A percentile compares a stretch with the other conserved stretches of the same genome.
Evolutionary conservation across 1,140 invertebrate genomes (phyloP).

Genomic region (Macrobrachium nipponense): DNA sequence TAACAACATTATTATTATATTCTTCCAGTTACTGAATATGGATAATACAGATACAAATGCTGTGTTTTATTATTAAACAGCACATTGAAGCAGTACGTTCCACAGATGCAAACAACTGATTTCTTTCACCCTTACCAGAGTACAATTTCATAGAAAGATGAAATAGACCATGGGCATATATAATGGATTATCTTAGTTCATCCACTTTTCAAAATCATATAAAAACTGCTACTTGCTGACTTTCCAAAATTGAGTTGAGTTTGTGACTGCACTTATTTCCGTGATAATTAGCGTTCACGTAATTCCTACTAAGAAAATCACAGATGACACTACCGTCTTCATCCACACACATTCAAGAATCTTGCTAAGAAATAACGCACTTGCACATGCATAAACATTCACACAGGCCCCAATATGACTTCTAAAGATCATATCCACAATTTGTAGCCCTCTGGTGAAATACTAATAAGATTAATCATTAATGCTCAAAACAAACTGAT

Average conservation of each 20-base stretch:
- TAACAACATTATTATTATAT: conserved; percentile 62
- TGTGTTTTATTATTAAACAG: conserved; percentile 59
- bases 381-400: conserved; percentile 45
- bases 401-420: not conserved
- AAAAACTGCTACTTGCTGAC: conserved; percentile 58
- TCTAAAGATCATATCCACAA: not conserved
- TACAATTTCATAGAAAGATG: conserved; percentile 61
- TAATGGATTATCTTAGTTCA: conserved; percentile 47
- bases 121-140: conserved; percentile 57
- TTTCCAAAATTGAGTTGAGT: conserved; percentile 52
- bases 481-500: not conserved
- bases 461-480: not conserved
- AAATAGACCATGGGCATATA: conserved; percentile 56
- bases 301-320: conserved; percentile 59
- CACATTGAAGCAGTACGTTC: conserved; percentile 62
- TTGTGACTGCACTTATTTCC: conserved; percentile 52
- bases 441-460: not conserved
- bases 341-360: conserved; percentile 37
- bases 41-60: conserved; percentile 62
- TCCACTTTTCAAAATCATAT: conserved; percentile 53
- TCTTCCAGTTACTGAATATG: conserved; percentile 58
- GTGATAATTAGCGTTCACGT: conserved; percentile 49
- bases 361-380: conserved; percentile 33
- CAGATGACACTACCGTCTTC: conserved; percentile 58
- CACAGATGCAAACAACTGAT: conserved; percentile 61